These are phyloP conservation scores for Drosophila nr. perissopoda DNA, from an alignment of 2,888 invertebrate genomes.

Conservation along the genomic window DNA sequence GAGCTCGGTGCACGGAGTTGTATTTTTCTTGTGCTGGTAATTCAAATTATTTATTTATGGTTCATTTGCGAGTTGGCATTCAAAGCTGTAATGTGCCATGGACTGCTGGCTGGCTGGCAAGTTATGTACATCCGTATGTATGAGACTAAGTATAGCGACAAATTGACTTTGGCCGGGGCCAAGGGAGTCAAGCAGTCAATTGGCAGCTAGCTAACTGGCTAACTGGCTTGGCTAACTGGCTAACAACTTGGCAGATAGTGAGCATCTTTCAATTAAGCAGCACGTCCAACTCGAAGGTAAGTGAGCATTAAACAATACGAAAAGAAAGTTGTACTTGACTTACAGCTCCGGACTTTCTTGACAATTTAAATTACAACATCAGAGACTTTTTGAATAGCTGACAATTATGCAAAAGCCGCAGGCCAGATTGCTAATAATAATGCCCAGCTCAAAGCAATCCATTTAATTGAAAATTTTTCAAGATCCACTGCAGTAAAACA, in stretches of 20 bases:
- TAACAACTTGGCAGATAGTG: slow-evolving; percentile 32
- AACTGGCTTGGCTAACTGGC: slow-evolving; percentile 17
- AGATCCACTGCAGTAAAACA: slow-evolving; percentile 66
- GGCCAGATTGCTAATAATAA: slow-evolving; percentile 3
- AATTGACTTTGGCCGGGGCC: slow-evolving; percentile 63
- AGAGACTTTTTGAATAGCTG: slow-evolving; percentile 3
- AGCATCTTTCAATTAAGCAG: slow-evolving; percentile 59
- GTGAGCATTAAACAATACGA: slow-evolving; percentile 53
- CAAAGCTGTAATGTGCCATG: slow-evolving; percentile 60
- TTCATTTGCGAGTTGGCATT: slow-evolving; percentile 75
- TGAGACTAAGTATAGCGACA: slow-evolving; percentile 49
- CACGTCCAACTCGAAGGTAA: slow-evolving; percentile 45
- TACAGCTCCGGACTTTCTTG: background rate
- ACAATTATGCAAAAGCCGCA: slow-evolving; percentile 72
- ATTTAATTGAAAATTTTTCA: slow-evolving; percentile 72
- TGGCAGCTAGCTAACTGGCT: slow-evolving; percentile 24
- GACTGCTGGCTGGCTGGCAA: slow-evolving; percentile 27
- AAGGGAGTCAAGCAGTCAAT: slow-evolving; percentile 29
- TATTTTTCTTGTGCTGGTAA: slow-evolving; percentile 54
- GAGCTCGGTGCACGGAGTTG: slow-evolving; percentile 11
- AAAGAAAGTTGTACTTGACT: slow-evolving; percentile 18
- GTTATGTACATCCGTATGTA: slow-evolving; percentile 55
- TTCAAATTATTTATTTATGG: slow-evolving; percentile 77
- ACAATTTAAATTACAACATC: slow-evolving; percentile 52
- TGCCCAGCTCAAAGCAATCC: slow-evolving; percentile 56